These are phyloP conservation scores for Drosophila affinis DNA, from an alignment of 2,888 invertebrate genomes.

Conservation along the genomic window DNA sequence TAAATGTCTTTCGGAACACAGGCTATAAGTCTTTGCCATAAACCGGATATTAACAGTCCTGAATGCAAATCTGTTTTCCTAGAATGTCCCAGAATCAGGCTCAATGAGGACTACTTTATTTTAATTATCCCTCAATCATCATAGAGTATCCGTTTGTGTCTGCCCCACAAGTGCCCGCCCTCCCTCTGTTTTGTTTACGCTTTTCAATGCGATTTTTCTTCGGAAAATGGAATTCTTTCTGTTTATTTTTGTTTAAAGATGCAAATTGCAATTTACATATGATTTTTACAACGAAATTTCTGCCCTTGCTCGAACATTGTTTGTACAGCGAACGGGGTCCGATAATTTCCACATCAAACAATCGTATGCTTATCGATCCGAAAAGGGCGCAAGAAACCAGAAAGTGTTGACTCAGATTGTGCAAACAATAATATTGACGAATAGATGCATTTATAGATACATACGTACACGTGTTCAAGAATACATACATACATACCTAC, in stretches of 20 bases:
- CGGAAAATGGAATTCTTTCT: slow-evolving; percentile 32
- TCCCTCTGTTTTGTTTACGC: not conserved
- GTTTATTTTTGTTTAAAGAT: slow-evolving; percentile 36
- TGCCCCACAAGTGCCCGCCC: not conserved
- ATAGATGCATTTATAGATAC: too few relatives aligned
- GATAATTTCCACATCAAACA: slow-evolving; percentile 7
- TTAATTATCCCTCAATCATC: not conserved
- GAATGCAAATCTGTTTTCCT: too few relatives aligned
- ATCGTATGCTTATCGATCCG: slow-evolving; percentile 1
- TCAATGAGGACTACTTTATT: too few relatives aligned
- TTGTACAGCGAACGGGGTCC: not conserved
- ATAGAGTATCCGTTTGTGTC: not conserved
- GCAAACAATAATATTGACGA: slow-evolving; percentile 1
- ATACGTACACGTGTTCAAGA: too few relatives aligned
- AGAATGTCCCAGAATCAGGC: too few relatives aligned
- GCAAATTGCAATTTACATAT: slow-evolving; percentile 54
- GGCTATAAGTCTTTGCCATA: too few relatives aligned
- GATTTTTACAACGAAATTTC: slow-evolving; percentile 24
- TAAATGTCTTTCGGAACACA: too few relatives aligned
- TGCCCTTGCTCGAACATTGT: slow-evolving; percentile 9
- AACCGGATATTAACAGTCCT: too few relatives aligned
- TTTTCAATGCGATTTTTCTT: slow-evolving; percentile 33
- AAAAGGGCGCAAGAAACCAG: slow-evolving; percentile 37
- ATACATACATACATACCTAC: too few relatives aligned
- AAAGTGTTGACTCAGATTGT: slow-evolving; percentile 51